Base-by-base conservation (phyloP, 2,888 invertebrate genomes). In the Dexiosoma caninum region DNA sequence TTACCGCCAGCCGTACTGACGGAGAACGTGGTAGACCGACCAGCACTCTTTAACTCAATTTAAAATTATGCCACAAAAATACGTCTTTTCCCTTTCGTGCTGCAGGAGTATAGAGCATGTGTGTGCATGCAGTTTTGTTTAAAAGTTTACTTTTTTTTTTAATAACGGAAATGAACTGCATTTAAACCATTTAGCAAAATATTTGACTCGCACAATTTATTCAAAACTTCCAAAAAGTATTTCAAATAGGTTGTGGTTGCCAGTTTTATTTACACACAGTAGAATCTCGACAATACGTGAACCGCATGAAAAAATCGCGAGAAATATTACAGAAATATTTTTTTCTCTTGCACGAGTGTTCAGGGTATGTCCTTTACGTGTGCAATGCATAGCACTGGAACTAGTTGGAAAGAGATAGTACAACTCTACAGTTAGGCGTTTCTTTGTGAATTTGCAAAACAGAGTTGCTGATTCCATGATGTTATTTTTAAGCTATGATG, bases 131-230 rank as follows among this genome's bases (percentile, higher is more conserved):
- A 30, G 1, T 37, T 51, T 19, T 32, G 21, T 42, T 42, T 23
- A 21, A 42, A 44, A 69, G 19, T 64, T 70, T 75, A 37, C n/a
- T 53, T 51, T 53, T 51, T 53, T 69, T 12, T 16, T 14, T 55
- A 71, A 59, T 32, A 77, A 62, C 71, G 81, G 81, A 81, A 72
- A 76, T 77, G 67, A 72, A 64, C 42, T 8, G 49, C 69, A 72
- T 77, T 72, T 67, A 69, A 27, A 55, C 44, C 49, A 44, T 67
- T 81, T 71, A 72, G 37, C 14, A 3, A 57, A 66, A 67, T 8
- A 60, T n/a, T n/a, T n/a, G n/a, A 46, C n/a, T 51, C 14, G n/a
- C 12, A 30, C n/a, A 14, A 35, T 19, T 59, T 51, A n/a, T 49
- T 71, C 46, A 6, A 44, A 51, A 42, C n/a, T 40, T 62, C 5